These are phyloP conservation scores for Phalangium opilio DNA, from an alignment of 2,888 invertebrate genomes.

Conservation along the genomic window DNA sequence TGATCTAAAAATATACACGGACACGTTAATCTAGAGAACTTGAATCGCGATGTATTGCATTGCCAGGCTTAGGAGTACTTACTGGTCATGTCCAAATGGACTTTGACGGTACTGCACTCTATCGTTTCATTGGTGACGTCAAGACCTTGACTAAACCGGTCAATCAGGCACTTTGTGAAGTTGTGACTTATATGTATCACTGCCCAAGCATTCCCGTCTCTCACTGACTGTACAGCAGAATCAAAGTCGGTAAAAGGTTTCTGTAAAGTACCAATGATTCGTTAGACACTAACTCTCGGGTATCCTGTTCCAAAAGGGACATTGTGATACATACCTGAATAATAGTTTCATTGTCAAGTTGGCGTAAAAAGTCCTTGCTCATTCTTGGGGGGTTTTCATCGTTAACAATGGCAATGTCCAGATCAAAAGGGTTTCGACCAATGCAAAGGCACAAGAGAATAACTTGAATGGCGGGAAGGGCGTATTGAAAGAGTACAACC, in stretches of 20 bases:
- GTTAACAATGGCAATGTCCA: slow-evolving; percentile 32
- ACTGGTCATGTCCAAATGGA: slow-evolving; percentile 75
- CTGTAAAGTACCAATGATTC: too few relatives aligned
- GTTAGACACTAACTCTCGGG: too few relatives aligned
- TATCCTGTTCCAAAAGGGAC: too few relatives aligned
- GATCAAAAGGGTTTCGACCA: slow-evolving; percentile 26
- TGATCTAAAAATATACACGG: slow-evolving; percentile 73
- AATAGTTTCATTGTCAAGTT: slow-evolving; percentile 52
- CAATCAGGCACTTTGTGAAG: slow-evolving; percentile 71
- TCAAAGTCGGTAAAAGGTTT: slow-evolving; percentile 8
- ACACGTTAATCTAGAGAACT: too few relatives aligned
- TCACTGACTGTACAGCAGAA: slow-evolving; percentile 54
- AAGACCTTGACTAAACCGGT: slow-evolving; percentile 3
- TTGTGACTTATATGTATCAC: slow-evolving; percentile 74
- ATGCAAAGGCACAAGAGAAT: slow-evolving; percentile 33
- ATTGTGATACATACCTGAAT: too few relatives aligned
- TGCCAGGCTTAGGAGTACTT: slow-evolving; percentile 4
- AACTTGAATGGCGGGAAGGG: slow-evolving; percentile 33
- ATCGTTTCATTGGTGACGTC: slow-evolving; percentile 51
- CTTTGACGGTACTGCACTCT: slow-evolving; percentile 68
- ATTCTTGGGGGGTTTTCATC: slow-evolving; percentile 22
- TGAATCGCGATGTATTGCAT: neutral
- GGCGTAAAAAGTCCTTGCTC: slow-evolving; percentile 37
- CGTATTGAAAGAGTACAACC: slow-evolving; percentile 31
- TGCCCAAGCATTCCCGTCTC: slow-evolving; percentile 69